Evolutionary conservation across 2,797 vertebrate species (phyloP), one percentile per base, ranked within the genome.

Genomic region (Gorsachius magnificus): DNA sequence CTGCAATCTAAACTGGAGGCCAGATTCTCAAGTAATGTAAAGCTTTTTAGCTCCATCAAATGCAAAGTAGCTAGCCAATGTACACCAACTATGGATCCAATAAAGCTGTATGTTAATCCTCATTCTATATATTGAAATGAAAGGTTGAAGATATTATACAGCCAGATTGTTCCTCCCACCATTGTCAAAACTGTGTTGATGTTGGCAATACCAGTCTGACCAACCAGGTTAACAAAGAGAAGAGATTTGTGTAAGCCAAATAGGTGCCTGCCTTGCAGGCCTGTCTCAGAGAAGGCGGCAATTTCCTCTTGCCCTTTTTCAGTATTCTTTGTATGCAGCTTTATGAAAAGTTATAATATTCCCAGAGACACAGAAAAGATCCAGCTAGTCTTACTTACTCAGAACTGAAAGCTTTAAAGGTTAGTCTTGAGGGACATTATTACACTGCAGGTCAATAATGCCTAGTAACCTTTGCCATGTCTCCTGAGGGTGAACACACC

Each of bases 381-480:
- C 91, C 93, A 82, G 83, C 88, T 83, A 95, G 90, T 84, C 89
- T 96, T 82, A 95, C 95, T 97, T 89, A 95, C 90, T 90, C 84
- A 95, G 79, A 97, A 89, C 75, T 94, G 96, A 97, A 98, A 97
- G 94, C 97, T 97, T 97, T 97, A 97, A 97, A 97, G 95, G 97
- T 97, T 97, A 96, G 94, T 95, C 97, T 97, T 87, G 79, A 96
- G 97, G 96, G 97, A 97, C 94, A 54, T 93, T 96, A 95, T 95
- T 97, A 96, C 53, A 93, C 60, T 91, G 94, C 90, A 91, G 95
- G 97, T 97, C 97, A 97, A 93, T 97, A 97, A 97, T 89, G 88
- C 74, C 91, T 94, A 76, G 93, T 96, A 97, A 97, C 94, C 83
- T 97, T 97, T 97, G 74, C 79, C 82, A 45, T 71, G 91, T 93